Base-by-base conservation (phyloP, 2,888 invertebrate species). In the Spodoptera picta region DNA sequence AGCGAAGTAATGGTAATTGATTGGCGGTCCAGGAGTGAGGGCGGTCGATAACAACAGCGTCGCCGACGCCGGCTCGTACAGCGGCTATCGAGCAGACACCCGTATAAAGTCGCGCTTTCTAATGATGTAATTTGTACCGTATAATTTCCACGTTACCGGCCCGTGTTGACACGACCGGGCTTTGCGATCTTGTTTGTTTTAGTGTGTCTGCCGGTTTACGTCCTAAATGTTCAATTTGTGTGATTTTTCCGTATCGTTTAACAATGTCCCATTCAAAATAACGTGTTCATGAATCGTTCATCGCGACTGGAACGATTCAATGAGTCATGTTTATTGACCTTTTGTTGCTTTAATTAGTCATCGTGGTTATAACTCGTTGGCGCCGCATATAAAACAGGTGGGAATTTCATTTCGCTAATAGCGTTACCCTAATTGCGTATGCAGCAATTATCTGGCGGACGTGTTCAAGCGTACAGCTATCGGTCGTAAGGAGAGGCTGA, bases 71-170 rank as follows among this genome's bases (percentile, higher is more conserved):
- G 46, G 19, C 60, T 52, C 49, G 57, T 60, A 54, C 48, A 56
- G 58, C 58, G 60, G 55, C 57, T 73, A 77, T 78, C 81, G 82
- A 83, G 82, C 79, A 79, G 82, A 76, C 78, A 77, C 61, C 77
- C 77, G 81, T 82, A 84, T 81, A 85, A 85, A 86, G 83, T 82
- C 79, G 76, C 76, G 81, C 79, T 83, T 82, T 88, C 85, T 91
- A 90, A 91, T 91, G 90, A 89, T 84, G 87, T 89, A 87, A 91
- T 92, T 92, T 89, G 89, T 84, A 77, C 84, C 81, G 92, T 90
- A 91, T 92, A 92, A 92, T 92, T 86, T 87, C 71, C 75, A 78
- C 88, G 86, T 92, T 91, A 86, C 84, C 82, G 65, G 78, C 75
- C 81, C 65, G 77, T 83, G 87, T 84, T 81, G 83, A 81, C 84